Percentiles rank a stretch among this genome's conserved stretches.
Evolutionary conservation across 2,113 vertebrate genomes (phyloP).

Genomic region (Hassar affinis): DNA sequence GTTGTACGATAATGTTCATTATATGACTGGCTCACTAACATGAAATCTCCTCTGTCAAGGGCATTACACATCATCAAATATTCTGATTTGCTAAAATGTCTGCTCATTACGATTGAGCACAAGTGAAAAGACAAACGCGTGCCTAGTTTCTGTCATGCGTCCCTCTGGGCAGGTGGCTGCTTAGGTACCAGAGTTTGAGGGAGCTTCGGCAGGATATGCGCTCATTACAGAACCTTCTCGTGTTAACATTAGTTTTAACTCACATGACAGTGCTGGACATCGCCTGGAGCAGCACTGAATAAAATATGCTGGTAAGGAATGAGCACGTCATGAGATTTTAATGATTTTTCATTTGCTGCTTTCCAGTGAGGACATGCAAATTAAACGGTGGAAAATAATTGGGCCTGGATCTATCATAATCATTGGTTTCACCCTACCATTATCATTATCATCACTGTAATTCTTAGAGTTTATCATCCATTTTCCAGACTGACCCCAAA

Average conservation of each 20-base stretch:
- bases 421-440: conserved; percentile 36
- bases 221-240: conserved; percentile 67
- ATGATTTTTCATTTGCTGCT: conserved; percentile 47
- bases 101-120: conserved; percentile 25
- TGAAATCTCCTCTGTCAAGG: conserved; percentile 31
- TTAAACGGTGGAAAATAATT: conserved; percentile 43
- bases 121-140: conserved; percentile 10
- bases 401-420: conserved; percentile 36
- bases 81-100: conserved; percentile 26
- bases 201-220: conserved; percentile 66
- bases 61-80: conserved; percentile 42
- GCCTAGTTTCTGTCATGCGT: conserved; percentile 9
- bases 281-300: conserved; percentile 51
- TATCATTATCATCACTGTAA: conserved; percentile 34
- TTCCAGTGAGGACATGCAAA: conserved; percentile 40
- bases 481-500: conserved; percentile 40
- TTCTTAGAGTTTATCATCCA: conserved; percentile 40
- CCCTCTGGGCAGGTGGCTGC: conserved; percentile 39
- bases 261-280: conserved; percentile 51
- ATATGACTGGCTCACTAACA: conserved; percentile 27
- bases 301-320: conserved; percentile 57
- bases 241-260: conserved; percentile 64
- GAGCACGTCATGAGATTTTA: conserved; percentile 40
- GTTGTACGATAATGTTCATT: conserved; percentile 27
- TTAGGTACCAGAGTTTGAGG: conserved; percentile 36